Percentiles rank a stretch among this genome's conserved stretches.
phyloP scores from a whole-genome alignment of 2,113 vertebrate genomes.

The Pelmatolapia mariae region DNA sequence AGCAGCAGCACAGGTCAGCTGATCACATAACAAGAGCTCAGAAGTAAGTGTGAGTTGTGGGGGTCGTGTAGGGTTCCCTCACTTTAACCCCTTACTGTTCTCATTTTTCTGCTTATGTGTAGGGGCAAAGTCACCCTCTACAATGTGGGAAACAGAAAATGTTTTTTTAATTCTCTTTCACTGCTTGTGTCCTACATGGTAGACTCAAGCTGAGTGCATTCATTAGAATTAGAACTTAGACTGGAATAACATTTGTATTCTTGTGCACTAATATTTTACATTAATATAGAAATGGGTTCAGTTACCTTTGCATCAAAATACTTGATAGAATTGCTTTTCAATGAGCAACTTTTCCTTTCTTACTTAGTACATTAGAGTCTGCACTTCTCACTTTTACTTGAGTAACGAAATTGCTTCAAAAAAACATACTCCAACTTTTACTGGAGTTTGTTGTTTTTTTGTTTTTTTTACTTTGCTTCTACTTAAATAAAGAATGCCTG shows the following conservation, averaged over 20 bases:
- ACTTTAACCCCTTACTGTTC: background rate
- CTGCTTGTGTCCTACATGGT: background rate
- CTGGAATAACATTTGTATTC: background rate
- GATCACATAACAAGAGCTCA: background rate
- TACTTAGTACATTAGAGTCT: background rate
- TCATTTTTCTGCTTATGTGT: background rate
- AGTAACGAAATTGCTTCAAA: background rate
- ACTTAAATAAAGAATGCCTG: background rate
- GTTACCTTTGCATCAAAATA: background rate
- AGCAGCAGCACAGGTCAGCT: background rate
- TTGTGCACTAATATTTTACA: background rate
- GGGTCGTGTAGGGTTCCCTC: background rate
- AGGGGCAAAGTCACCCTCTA: background rate
- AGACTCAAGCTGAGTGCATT: background rate
- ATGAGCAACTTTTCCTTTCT: background rate
- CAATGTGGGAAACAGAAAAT: background rate
- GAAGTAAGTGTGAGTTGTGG: background rate
- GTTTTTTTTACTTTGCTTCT: background rate
- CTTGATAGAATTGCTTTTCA: background rate
- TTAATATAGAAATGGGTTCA: background rate
- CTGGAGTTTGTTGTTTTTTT: fast-evolving
- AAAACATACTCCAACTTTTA: background rate
- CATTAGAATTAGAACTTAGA: background rate
- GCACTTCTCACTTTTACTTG: background rate
- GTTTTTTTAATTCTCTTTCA: background rate